phyloP scores from a whole-genome alignment of 2,113 vertebrate genomes.

The Notothenia rossii region DNA sequence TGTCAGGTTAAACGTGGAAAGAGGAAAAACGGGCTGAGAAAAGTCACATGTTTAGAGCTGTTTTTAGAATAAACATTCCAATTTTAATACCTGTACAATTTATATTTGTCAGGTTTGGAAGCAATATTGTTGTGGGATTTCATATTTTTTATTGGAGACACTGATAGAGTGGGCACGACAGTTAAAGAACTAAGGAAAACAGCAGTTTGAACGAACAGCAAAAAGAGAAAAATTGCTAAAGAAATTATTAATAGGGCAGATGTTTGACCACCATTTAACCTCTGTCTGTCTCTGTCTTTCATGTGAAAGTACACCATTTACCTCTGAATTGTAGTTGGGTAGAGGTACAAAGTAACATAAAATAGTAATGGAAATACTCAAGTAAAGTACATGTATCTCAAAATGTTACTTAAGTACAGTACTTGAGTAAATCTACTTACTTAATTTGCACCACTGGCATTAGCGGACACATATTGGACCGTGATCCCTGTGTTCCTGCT shows the following conservation, averaged over 20 bases:
- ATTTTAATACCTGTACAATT: not conserved
- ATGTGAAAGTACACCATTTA: not conserved
- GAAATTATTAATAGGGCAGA: not conserved
- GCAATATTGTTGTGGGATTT: too few species aligned
- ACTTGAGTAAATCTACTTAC: too few species aligned
- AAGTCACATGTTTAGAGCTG: constrained; percentile 22
- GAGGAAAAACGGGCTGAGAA: constrained; percentile 28
- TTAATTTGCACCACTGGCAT: not conserved
- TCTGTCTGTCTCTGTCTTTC: not conserved
- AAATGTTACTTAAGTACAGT: too few species aligned
- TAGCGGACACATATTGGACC: not conserved
- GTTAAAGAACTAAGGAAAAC: not conserved
- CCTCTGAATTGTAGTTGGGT: too few species aligned
- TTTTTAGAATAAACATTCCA: not conserved
- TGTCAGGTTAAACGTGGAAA: constrained; percentile 41
- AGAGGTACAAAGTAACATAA: too few species aligned
- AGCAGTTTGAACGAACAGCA: not conserved
- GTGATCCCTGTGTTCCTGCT: not conserved
- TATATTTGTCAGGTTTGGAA: not conserved
- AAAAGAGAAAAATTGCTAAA: not conserved
- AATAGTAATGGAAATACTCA: too few species aligned
- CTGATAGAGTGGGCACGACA: not conserved
- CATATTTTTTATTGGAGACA: not conserved
- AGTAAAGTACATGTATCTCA: too few species aligned
- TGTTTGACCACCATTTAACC: not conserved